Percentiles rank a stretch among this genome's conserved stretches.
Evolutionary conservation across 2,888 invertebrate species (phyloP).

Genomic region (Sesia bembeciformis): DNA sequence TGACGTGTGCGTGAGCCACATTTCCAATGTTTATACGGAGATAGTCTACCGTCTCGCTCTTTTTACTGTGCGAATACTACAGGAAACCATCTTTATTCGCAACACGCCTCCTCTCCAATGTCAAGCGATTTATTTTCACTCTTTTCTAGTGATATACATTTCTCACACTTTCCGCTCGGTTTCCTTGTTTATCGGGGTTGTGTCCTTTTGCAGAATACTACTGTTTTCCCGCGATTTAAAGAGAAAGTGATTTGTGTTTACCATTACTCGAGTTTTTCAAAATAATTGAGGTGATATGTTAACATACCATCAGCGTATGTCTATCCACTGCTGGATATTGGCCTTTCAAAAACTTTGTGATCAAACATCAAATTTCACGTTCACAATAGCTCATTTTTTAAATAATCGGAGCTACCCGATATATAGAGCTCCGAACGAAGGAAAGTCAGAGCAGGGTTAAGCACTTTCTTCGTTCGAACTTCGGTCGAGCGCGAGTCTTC

Average conservation of each 20-base stretch:
- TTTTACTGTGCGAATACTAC: too few relatives aligned
- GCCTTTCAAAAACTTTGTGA: neutral
- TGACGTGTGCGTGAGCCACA: too few relatives aligned
- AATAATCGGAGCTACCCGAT: too few relatives aligned
- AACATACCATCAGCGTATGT: neutral
- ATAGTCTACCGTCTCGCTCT: too few relatives aligned
- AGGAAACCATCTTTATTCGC: slow-evolving; percentile 27
- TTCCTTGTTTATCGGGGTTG: slow-evolving; percentile 12
- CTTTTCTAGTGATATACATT: slow-evolving; percentile 44
- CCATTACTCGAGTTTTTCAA: neutral
- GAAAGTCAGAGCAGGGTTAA: too few relatives aligned
- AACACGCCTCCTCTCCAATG: slow-evolving; percentile 25
- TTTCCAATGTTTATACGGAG: too few relatives aligned
- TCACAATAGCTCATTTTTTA: too few relatives aligned
- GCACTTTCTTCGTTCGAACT: too few relatives aligned
- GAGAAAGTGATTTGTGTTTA: neutral
- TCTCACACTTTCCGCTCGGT: slow-evolving; percentile 40
- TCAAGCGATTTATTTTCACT: slow-evolving; percentile 48
- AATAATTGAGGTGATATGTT: neutral
- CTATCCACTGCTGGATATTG: neutral
- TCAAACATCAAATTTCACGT: too few relatives aligned
- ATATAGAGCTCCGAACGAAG: too few relatives aligned
- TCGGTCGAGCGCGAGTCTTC: too few relatives aligned
- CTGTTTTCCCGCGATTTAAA: neutral
- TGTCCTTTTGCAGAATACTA: neutral